Evolutionary conservation across 2,797 vertebrate species (phyloP), one percentile per base, ranked within the genome.

Genomic region (Urosaurus nigricauda): DNA sequence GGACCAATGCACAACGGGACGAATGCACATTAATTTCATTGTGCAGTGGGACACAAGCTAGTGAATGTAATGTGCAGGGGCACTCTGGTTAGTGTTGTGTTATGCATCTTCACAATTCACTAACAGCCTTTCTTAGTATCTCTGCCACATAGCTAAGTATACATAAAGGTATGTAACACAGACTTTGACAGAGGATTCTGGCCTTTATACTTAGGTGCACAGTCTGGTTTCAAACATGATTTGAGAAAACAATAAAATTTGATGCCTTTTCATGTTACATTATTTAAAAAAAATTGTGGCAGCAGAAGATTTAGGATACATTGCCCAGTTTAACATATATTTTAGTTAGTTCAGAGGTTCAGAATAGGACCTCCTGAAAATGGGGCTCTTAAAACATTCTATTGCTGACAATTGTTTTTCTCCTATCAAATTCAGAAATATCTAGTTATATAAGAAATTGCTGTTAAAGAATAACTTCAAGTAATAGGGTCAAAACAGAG

Each of bases 281-380:
- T 79, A 89, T 68, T 43, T 43, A 60, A 82, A 71, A 3, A 1
- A 5, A 1, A 0, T 3, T 3, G 17, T 77, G 90, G 82, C 92
- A 60, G 47, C 3, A n/a, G 92, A 92, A 95, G 93, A 93, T 94
- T 93, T 80, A 82, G 40, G 32, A 63, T 58, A 43, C 21, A 17
- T 92, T 78, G 91, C 92, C 71, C 94, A 92, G 91, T 81, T 74
- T 43, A 75, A 92, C 87, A 83, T 87, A 56, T 77, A 88, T 90
- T 89, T 87, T 90, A 0, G 19, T 83, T 92, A 77, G 88, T 88
- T 90, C 79, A 83, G 89, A 81, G 86, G 74, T 74, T 5, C 4
- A 19, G 2, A 12, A 79, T 88, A n/a, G 68, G 60, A 68, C n/a
- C 35, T 14, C 17, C 35, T 37, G 26, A 29, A 78, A 79, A 78